Base-by-base conservation (phyloP, 2,797 vertebrate genomes). In the Alectoris magna region DNA sequence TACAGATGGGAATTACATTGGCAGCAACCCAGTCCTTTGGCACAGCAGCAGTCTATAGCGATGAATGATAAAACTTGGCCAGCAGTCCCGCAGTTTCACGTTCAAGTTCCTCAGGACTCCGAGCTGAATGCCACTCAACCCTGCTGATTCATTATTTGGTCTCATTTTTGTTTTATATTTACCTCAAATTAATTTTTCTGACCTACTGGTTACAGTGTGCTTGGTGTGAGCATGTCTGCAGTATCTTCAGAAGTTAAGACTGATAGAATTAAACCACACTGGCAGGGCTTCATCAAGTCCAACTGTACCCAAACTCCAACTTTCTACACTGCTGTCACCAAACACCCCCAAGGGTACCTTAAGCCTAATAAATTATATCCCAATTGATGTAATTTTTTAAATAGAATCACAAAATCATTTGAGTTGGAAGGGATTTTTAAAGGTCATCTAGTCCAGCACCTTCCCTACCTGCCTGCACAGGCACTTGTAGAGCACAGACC, bases 391-490 rank as follows among this genome's bases (percentile, higher is more conserved):
- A 70, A 39, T 24, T 70, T 46, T 51, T 27, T 41, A 60, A 6
- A 18, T 27, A 48, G 46, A 48, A 48, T 23, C 6, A 12, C 11
- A 48, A 27, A 53, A 29, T 53, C 27, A 17, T 53, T 17, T 29
- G 27, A 17, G 27, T 53, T 53, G 51, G 51, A 53, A 53, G 51
- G 51, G 27, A 27, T 53, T 53, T 53, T 29, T 18, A 53, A 53
- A 53, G 51, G 51, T 18, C 27, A 53, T 53, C 16, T 29, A 53
- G 51, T 29, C 27, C 27, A 53, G 10, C 15, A 17, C 27, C 27
- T 15, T 17, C 27, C 27, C 10, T 68, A 73, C 78, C 91, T 95
- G 87, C 75, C 88, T 76, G 88, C 80, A 79, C 88, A 86, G 64
- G 67, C 73, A 55, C 43, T 75, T 31, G 34, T 18, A 69, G 38